phyloP scores from a whole-genome alignment of 2,797 vertebrate genomes.

The Ispidina lecontei region DNA sequence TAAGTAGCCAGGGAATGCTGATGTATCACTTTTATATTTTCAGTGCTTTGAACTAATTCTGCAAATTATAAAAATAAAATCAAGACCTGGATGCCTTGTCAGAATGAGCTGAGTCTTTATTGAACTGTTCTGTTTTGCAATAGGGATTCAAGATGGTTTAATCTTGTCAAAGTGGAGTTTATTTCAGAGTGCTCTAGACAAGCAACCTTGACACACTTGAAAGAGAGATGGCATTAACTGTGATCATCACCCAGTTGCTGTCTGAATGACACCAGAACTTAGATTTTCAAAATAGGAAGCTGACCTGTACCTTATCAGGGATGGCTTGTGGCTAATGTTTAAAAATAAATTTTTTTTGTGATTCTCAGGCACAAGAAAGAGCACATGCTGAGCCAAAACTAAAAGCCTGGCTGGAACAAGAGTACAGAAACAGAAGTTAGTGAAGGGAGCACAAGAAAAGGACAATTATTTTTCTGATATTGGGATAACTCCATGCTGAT shows the following conservation, averaged over 20 bases:
- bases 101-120: background rate
- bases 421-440: background rate
- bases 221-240: background rate
- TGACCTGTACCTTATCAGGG: background rate
- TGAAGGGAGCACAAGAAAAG: background rate
- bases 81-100: background rate
- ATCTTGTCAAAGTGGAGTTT: background rate
- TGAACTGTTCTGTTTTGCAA: background rate
- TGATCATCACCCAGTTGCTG: background rate
- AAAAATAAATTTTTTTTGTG: background rate
- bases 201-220: background rate
- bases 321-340: background rate
- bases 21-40: background rate
- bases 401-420: background rate
- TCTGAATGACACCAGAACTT: background rate
- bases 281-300: background rate
- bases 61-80: conserved; percentile 5
- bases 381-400: accelerated
- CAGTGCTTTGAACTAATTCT: conserved; percentile 24
- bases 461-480: background rate
- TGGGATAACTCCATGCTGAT: background rate
- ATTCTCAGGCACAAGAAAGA: background rate
- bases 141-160: background rate
- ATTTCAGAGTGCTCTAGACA: background rate
- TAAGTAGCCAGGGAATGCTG: conserved; percentile 1